Base-by-base conservation (phyloP, 92 coral and sea anemone genomes). In the Phenganax stokvisi region DNA sequence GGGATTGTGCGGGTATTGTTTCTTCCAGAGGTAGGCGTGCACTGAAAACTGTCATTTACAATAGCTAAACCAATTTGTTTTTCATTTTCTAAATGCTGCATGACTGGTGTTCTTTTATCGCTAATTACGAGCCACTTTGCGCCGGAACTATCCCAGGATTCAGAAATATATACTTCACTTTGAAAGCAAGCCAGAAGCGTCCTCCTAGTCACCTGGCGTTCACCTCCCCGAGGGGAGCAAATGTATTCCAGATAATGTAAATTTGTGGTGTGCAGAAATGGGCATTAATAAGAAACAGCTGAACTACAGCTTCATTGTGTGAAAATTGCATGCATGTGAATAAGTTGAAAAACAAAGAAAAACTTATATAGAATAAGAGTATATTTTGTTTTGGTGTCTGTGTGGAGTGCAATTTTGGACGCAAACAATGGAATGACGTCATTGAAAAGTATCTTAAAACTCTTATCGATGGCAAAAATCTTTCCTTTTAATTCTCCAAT, bases 71-170 rank as follows among this genome's bases (percentile, higher is more conserved):
- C 55, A 54, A 56, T 74, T 62, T 51, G 12, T 8, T 67, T 57
- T 62, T 67, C 44, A 20, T 53, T 30, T 78, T 78, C 15, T 31
- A 2, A 16, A 10, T 64, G 20, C 28, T 29, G 16, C 62, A 51
- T 59, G 51, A 62, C 55, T 28, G 52, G 81, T 58, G 13, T 44
- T 79, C 83, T 63, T 79, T 79, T 79, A 62, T 20, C 62, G 44
- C 83, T 28, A 79, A 79, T 79, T 79, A 79, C 55, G 54, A 64
- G 20, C 83, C 83, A 79, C 73, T 79, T 79, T 54, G 74, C 83
- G 63, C 83, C 74, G 83, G 83, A 79, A 79, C 67, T 79, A 52
- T 79, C 60, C 52, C 83, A 9, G 61, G 13, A 62, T 54, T 17
- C 16, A 79, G 17, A 77, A 57, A 0, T 44, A 57, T 58, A 56